phyloP scores from a whole-genome alignment of 2,797 vertebrate species.

The Simalia tracyae region DNA sequence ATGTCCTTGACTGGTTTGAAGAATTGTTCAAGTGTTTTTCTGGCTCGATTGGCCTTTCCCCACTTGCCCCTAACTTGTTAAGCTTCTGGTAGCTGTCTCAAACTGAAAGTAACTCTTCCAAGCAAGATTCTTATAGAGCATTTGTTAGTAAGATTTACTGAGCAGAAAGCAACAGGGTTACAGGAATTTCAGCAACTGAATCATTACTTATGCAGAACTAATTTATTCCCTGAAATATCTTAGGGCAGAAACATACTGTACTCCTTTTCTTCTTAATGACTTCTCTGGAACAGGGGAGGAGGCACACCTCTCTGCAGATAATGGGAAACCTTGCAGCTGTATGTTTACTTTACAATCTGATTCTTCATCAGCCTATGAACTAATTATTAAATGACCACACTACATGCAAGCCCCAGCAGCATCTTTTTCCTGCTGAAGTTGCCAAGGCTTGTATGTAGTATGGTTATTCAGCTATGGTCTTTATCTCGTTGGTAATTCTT shows the following conservation, averaged over 20 bases:
- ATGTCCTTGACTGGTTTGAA: neutral
- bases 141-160: neutral
- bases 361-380: neutral
- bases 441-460: neutral
- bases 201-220: neutral
- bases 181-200: neutral
- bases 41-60: neutral
- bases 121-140: neutral
- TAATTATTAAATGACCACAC: neutral
- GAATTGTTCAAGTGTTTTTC: neutral
- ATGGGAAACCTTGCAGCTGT: neutral
- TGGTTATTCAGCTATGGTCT: neutral
- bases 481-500: neutral
- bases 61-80: neutral
- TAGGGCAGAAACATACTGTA: neutral
- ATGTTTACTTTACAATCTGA: neutral
- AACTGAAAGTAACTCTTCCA: neutral
- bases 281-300: neutral
- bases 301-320: neutral
- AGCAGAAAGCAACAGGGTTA: neutral
- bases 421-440: neutral
- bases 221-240: neutral
- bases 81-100: neutral
- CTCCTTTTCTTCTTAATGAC: neutral
- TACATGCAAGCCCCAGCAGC: neutral